These are phyloP conservation scores for Polypterus bichir DNA, from an alignment of 2,113 vertebrate genomes.

Conservation along the genomic window DNA sequence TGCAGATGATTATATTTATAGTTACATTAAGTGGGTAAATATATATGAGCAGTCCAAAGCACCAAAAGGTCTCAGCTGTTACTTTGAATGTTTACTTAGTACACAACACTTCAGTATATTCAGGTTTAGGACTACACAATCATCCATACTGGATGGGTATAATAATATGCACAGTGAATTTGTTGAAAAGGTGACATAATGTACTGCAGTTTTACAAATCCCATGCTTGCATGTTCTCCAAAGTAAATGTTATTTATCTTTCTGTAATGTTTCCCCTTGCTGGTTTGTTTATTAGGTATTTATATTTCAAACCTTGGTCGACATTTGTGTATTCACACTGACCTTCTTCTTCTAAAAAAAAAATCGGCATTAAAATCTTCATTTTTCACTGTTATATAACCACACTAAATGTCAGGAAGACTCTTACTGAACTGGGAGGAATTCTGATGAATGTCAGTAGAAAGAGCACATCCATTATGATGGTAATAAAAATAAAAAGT, in stretches of 20 bases:
- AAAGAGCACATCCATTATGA: constrained; percentile 9
- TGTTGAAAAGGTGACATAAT: neutral
- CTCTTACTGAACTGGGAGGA: constrained; percentile 14
- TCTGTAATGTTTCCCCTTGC: neutral
- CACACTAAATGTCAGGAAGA: constrained; percentile 22
- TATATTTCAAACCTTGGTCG: constrained; percentile 10
- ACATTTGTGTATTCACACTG: constrained; percentile 17
- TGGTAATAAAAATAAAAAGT: constrained; percentile 8
- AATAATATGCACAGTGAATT: too few species aligned
- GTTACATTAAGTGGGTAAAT: too few species aligned
- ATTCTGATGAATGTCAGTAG: constrained; percentile 23
- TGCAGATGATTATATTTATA: too few species aligned
- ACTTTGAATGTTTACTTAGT: too few species aligned
- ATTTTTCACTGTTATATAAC: constrained; percentile 15
- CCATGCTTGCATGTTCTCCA: neutral
- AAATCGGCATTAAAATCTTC: constrained; percentile 14
- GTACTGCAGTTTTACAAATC: neutral
- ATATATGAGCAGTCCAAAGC: too few species aligned
- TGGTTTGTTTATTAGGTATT: neutral
- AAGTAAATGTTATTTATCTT: neutral
- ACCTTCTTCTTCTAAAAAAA: constrained; percentile 17
- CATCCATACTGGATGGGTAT: too few species aligned
- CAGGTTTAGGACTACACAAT: too few species aligned
- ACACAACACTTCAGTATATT: too few species aligned
- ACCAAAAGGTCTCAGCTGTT: too few species aligned